Evolutionary conservation across 2,888 invertebrate species (phyloP).

Genomic region (Zhuqinia jingwanae): DNA sequence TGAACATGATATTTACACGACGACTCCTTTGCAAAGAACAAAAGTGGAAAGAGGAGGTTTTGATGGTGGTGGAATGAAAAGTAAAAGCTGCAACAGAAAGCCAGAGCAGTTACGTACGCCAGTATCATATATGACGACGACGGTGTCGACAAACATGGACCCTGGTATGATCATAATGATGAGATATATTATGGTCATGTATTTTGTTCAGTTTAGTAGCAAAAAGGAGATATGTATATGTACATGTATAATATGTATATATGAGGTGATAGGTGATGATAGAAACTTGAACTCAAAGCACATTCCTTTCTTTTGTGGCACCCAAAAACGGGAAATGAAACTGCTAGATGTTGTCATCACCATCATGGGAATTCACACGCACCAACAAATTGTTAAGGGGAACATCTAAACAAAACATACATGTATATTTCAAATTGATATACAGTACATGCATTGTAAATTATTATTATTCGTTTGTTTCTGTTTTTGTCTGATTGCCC

Average conservation of each 20-base stretch:
- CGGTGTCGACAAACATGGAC: too few relatives aligned
- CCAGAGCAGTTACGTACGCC: slow-evolving; percentile 33
- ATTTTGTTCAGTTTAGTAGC: too few relatives aligned
- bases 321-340: slow-evolving; percentile 67
- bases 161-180: too few relatives aligned
- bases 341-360: slow-evolving; percentile 63
- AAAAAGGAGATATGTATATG: too few relatives aligned
- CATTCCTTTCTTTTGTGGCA: slow-evolving; percentile 22
- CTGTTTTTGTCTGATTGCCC: neutral
- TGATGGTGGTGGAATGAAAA: neutral
- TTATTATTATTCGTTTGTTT: too few relatives aligned
- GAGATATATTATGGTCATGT: too few relatives aligned
- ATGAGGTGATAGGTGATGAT: slow-evolving; percentile 16
- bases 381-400: neutral
- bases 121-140: neutral
- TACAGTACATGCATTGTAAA: too few relatives aligned
- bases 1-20: too few relatives aligned
- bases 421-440: too few relatives aligned
- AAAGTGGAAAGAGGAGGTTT: neutral
- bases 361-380: slow-evolving; percentile 64
- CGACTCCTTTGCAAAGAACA: too few relatives aligned
- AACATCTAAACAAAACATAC: neutral
- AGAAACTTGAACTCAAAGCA: neutral
- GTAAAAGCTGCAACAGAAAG: slow-evolving; percentile 5
- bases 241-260: too few relatives aligned